Conservation (phyloP, 1,140 invertebrate species). For the Pogonus chalceus region DNA sequence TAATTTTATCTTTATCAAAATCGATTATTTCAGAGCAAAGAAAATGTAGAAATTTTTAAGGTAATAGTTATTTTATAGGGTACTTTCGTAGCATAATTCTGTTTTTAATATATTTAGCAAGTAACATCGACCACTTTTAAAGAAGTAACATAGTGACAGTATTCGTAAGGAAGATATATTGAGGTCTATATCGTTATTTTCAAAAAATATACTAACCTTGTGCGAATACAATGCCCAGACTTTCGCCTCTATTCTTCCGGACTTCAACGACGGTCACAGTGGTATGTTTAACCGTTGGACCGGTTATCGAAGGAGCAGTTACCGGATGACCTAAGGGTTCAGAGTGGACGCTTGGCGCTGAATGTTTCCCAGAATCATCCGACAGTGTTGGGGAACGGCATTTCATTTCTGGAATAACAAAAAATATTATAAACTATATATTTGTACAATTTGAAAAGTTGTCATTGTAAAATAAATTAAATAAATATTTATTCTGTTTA, state of each 20-base stretch:
- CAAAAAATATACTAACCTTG: constrained; percentile 22
- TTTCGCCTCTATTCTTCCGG: constrained; percentile 24
- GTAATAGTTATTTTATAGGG: background rate
- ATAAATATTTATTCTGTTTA: no score
- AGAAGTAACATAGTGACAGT: no score
- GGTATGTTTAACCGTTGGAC: constrained; percentile 4
- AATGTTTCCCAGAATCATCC: constrained; percentile 32
- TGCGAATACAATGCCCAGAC: constrained; percentile 27
- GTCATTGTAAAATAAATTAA: no score
- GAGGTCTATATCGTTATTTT: no score
- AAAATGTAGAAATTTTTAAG: background rate
- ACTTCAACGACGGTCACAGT: constrained; percentile 21
- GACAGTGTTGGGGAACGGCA: constrained; percentile 32
- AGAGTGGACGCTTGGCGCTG: constrained; percentile 22
- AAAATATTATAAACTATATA: no score
- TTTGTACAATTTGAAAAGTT: no score
- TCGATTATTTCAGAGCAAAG: constrained; percentile 11
- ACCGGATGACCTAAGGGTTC: background rate
- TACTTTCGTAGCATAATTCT: background rate
- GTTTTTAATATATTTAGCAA: background rate
- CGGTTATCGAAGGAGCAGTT: constrained; percentile 14
- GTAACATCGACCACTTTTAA: background rate
- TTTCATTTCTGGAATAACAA: constrained; percentile 33
- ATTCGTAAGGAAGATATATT: no score
- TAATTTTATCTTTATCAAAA: no score